phyloP scores from a whole-genome alignment of 2,113 vertebrate species.

The Clupea harengus region DNA sequence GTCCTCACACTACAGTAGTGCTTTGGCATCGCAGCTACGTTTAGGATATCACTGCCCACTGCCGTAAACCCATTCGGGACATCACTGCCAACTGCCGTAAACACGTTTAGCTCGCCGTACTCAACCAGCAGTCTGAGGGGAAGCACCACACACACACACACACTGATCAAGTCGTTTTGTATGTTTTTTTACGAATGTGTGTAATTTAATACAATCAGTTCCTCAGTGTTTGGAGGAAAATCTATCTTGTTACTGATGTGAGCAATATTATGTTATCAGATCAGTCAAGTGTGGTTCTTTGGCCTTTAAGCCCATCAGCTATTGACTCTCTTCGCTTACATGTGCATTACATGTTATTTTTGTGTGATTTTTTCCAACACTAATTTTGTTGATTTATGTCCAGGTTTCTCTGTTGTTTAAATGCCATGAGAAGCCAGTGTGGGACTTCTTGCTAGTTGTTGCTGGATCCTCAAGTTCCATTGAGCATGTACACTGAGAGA shows the following conservation, averaged over 20 bases:
- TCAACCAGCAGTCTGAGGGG: not conserved
- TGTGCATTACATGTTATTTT: not conserved
- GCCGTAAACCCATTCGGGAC: not conserved
- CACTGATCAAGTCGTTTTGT: not conserved
- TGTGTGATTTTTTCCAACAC: not conserved
- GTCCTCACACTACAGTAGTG: not conserved
- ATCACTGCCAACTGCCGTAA: not conserved
- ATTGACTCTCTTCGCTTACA: not conserved
- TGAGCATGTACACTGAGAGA: no score
- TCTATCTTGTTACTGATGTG: not conserved
- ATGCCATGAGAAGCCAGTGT: not conserved
- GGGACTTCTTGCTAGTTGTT: not conserved
- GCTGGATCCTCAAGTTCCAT: not conserved
- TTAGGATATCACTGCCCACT: not conserved
- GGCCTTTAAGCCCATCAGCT: not conserved
- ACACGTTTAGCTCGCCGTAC: no score
- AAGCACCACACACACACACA: not conserved
- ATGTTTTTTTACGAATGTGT: not conserved
- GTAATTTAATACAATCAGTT: not conserved
- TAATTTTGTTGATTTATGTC: not conserved
- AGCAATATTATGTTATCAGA: slow-evolving; percentile 3
- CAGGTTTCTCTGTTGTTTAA: not conserved
- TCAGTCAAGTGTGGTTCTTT: not conserved
- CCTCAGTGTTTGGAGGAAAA: not conserved
- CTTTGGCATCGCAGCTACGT: not conserved